Evolutionary conservation across 2,113 vertebrate species (phyloP), one percentile per base, ranked within the genome.

Genomic region (Elaphurus davidianus): DNA sequence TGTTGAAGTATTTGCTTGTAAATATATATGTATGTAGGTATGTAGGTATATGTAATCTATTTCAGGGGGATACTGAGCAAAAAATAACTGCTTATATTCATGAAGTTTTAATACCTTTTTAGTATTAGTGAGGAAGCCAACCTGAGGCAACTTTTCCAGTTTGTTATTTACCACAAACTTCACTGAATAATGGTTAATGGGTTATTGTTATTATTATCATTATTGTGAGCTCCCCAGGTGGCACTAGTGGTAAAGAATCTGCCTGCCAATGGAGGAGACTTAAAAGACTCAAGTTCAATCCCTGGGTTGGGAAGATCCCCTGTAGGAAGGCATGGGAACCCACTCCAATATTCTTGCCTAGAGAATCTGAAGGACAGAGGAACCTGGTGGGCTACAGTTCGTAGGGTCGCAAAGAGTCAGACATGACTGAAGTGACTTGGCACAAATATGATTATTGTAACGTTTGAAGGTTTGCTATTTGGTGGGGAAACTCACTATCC

Each of bases 401-500:
- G 1, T 71, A 36, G n/a, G 9, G n/a, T 36, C 0, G 0, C 67
- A 71, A 21, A 67, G 33, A 71, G n/a, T 71, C 67, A 36, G 19
- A 36, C 67, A 71, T 2, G 19, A 71, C 67, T 71, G 67, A 71
- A 36, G n/a, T 0, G 0, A 36, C n/a, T 71, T 11, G 19, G 19
- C 9, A 71, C 67, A 71, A 36, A 71, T 71, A 71, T 23, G 9
- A n/a, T 55, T 1, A 52, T 43, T 81, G 60, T 67, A 81, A 59
- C 78, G 83, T 94, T 54, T 98, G 13, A 81, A 55, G 90, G 85
- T 94, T 50, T 98, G 13, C 83, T 94, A 43, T 78, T 96, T 9
- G 0, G n/a, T 52, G 74, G 93, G 23, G 81, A 85, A 54, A 91
- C 16, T 60, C 52, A 91, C 2, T 25, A n/a, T 7, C 21, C 8